Evolutionary conservation across 2,113 vertebrate species (phyloP), one percentile per base, ranked within the genome.

Genomic region (Oncorhynchus clarkii): DNA sequence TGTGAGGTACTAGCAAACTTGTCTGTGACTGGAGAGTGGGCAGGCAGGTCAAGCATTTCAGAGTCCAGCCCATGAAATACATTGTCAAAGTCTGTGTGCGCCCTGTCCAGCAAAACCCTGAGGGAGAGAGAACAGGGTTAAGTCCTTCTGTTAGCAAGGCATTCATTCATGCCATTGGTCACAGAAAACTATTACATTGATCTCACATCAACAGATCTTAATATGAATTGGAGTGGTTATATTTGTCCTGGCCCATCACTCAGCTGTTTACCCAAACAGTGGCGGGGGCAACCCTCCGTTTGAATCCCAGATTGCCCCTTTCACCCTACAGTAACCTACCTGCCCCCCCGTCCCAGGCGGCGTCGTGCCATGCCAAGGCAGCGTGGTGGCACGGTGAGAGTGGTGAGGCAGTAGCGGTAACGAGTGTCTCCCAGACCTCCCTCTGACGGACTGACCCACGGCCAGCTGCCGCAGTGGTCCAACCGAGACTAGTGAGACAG

Each of bases 381-480:
- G 77, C 93, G 94, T 57, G 93, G 94, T 70, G 98, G 98, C 76
- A 96, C 91, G 9, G 95, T 96, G 84, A 99, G 95, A 62, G 97
- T 96, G 73, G 97, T 97, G 89, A 99, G 95, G 92, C 96, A 97
- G 93, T 97, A 99, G 92, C 96, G 94, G 72, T 96, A 98, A 68
- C 95, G 96, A 31, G 94, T 92, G 68, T 97, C 94, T 79, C 95
- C 95, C 84, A 95, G 82, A 54, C 94, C 94, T 82, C 94, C 95
- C 5, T 97, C 95, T 71, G 93, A 89, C 81, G 95, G 95, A 79
- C 92, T 93, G 80, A 89, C 95, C 97, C 98, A 98, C 0, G 96
- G 96, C 98, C 97, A 99, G 86, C 91, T 93, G 34, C 95, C 95
- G 89, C 94, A 93, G 81, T 95, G 95, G 86, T 97, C 96, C 94